Conservation (phyloP, 1,140 invertebrate species). For the Hylaeus volcanicus region DNA sequence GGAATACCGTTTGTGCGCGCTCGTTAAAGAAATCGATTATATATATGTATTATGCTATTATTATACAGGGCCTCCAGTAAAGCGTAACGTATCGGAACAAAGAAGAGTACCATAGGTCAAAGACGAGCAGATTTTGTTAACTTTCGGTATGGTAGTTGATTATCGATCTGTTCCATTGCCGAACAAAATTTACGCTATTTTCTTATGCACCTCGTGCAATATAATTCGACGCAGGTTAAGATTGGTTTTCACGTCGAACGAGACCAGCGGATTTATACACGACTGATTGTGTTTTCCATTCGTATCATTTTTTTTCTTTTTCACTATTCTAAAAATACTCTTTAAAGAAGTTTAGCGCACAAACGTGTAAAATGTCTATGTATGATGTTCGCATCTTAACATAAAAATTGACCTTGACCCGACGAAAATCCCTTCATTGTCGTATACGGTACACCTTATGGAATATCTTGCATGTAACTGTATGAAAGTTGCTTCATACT, state of each 20-base stretch:
- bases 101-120: neutral
- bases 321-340: neutral
- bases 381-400: neutral
- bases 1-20: conserved; percentile 46
- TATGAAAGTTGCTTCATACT: conserved; percentile 47
- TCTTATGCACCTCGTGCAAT: neutral
- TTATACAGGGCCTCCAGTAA: conserved; percentile 18
- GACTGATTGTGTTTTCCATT: too few species aligned
- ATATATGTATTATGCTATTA: conserved; percentile 14
- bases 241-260: too few species aligned
- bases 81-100: conserved; percentile 15
- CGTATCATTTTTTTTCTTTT: too few species aligned
- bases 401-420: neutral
- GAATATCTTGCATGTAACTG: conserved; percentile 32
- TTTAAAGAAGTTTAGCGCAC: neutral
- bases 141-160: neutral
- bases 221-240: too few species aligned
- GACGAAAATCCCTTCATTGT: neutral
- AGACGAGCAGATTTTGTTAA: neutral
- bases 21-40: conserved; percentile 30
- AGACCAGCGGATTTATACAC: too few species aligned
- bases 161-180: neutral
- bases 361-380: neutral
- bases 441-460: conserved; percentile 29
- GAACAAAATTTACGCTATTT: neutral